Base-by-base conservation (phyloP, 2,113 vertebrate genomes). In the Siphamia tubifer region DNA sequence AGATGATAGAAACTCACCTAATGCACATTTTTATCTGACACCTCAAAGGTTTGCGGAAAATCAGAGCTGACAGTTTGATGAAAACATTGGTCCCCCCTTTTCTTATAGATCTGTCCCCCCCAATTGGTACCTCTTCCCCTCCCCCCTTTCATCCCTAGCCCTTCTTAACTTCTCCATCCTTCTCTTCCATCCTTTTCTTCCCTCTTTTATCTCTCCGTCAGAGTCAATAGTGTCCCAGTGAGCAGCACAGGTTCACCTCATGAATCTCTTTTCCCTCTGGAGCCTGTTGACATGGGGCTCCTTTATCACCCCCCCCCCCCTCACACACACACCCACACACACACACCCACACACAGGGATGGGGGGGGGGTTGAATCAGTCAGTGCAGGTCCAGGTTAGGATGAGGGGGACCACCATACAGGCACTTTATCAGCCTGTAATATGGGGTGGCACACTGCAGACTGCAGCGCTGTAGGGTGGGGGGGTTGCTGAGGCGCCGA, bases 161-260 rank as follows among this genome's bases (percentile, higher is more conserved):
- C 8, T 30, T 32, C 27, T 58, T 77, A 23, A 65, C 32, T 51
- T 57, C 27, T 75, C 58, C 44, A 25, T 49, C 57, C 35, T 42
- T 49, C 43, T 30, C 53, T 65, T 45, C 7, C 44, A 7, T 45
- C 58, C 67, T 23, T 43, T 68, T 60, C 49, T 53, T 69, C 30
- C 35, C 44, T 69, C 67, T 69, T 74, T 75, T 39, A 65, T 79
- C 40, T 36, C 62, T 10, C 24, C 32, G 53, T 64, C 70, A 66
- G 56, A 77, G 68, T 68, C 74, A 60, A 70, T 63, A 44, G 77
- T 74, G 68, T 75, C 67, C 66, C 82, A 72, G 78, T 79, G 80
- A 68, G 76, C 68, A 62, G 56, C 70, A 58, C 81, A 71, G 65
- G 74, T 76, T 76, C 80, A 71, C 79, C 64, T 79, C 71, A 85